These are phyloP conservation scores for Alauda arvensis DNA, from an alignment of 2,797 vertebrate species.

Conservation along the genomic window DNA sequence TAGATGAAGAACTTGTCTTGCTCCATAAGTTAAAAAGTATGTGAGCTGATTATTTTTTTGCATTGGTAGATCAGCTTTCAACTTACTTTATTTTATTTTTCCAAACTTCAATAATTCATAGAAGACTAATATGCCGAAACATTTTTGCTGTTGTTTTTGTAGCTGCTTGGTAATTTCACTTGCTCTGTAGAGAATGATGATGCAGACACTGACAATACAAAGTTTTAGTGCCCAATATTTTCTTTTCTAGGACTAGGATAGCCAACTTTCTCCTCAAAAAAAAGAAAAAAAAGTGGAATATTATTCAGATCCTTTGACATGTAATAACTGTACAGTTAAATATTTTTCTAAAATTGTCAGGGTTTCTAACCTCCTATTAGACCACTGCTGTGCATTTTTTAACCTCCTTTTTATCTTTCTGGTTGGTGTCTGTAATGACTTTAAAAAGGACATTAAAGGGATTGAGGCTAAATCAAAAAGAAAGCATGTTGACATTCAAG, in stretches of 20 bases:
- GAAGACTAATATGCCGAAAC: neutral
- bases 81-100: neutral
- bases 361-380: conserved; percentile 7
- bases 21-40: neutral
- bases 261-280: neutral
- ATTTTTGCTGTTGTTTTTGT: neutral
- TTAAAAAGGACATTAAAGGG: conserved; percentile 49
- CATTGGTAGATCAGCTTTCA: neutral
- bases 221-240: neutral
- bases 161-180: neutral
- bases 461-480: conserved; percentile 58
- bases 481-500: conserved; percentile 49
- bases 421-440: conserved; percentile 45
- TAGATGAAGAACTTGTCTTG: neutral
- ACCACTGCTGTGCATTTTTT: conserved; percentile 34
- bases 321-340: conserved; percentile 5
- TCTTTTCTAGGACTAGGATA: neutral
- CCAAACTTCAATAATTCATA: neutral
- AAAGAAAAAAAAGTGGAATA: neutral
- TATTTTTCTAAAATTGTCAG: neutral
- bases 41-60: neutral
- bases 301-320: neutral
- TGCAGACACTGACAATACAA: conserved; percentile 7
- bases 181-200: neutral
- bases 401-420: conserved; percentile 57